A percentile compares a stretch with the other conserved stretches of the same genome.
These are phyloP conservation scores for Myotis planiceps DNA, from an alignment of 2,797 vertebrate species.

Conservation along the genomic window DNA sequence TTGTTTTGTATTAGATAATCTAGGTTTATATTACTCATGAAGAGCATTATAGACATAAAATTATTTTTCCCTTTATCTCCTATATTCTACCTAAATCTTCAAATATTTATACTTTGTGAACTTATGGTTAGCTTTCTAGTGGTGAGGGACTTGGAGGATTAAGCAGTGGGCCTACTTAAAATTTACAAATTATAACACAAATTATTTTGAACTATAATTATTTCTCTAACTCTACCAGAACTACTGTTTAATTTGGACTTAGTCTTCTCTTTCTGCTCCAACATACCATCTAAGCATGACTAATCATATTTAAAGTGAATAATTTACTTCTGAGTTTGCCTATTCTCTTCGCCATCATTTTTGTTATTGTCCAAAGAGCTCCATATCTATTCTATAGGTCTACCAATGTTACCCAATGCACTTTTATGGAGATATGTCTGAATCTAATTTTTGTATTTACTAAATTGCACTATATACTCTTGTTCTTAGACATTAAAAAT, in stretches of 20 bases:
- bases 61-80: background rate
- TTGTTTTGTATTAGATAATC: background rate
- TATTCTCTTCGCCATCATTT: background rate
- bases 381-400: background rate
- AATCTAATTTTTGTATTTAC: background rate
- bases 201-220: constrained; percentile 17
- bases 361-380: background rate
- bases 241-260: background rate
- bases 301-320: background rate
- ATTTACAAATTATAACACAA: background rate
- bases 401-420: background rate
- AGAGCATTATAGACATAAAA: background rate
- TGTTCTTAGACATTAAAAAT: constrained; percentile 7
- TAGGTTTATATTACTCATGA: background rate
- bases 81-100: background rate
- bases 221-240: background rate
- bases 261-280: background rate
- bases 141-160: background rate
- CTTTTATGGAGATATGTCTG: background rate
- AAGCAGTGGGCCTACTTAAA: background rate
- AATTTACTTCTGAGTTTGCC: background rate
- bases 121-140: background rate
- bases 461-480: background rate
- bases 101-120: background rate
- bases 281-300: background rate